Evolutionary conservation across 2,888 invertebrate genomes (phyloP), one percentile per base, ranked within the genome.

Genomic region (Crocallis elinguaria): DNA sequence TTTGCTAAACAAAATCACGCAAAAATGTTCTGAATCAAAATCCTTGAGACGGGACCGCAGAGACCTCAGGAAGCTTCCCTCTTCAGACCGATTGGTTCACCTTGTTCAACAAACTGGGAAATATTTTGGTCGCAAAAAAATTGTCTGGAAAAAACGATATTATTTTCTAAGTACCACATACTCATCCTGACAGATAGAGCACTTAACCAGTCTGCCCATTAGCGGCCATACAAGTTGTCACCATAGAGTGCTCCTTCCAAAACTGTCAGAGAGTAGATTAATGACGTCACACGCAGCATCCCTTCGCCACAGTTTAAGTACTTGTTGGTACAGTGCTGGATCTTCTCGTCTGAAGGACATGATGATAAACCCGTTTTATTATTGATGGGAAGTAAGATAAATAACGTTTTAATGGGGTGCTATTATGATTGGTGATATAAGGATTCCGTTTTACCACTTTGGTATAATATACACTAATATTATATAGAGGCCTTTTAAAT

Each of bases 231-330:
- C 37, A 36, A 46, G 29, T 41, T 46, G 46, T 52, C 45, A 42
- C 41, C 35, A 13, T 23, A 35, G 41, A 53, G 53, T 42, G 53
- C 53, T 53, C 17, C 41, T 42, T 25, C 35, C 53, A 32, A 39
- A 53, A 48, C 46, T 48, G 46, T 48, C 53, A 7, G 7, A 14
- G 36, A 23, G 30, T 29, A 46, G 46, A 53, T 53, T 48, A 43
- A 53, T 48, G 48, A 53, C 48, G 46, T 48, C 53, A 53, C 39
- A 17, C 3, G 29, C 30, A 45, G 38, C 32, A 48, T 46, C 53
- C 53, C 32, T 33, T 42, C n/a, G 21, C 7, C 35, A 12, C 25
- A 52, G 48, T 21, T 46, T 48, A 48, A 6, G 17, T 37, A 5
- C 3, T 13, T 37, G 49, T 44, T 14, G 1, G 12, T 27, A n/a